Conservation (phyloP, 2,113 vertebrate species). For the Sphaerodactylus townsendi region DNA sequence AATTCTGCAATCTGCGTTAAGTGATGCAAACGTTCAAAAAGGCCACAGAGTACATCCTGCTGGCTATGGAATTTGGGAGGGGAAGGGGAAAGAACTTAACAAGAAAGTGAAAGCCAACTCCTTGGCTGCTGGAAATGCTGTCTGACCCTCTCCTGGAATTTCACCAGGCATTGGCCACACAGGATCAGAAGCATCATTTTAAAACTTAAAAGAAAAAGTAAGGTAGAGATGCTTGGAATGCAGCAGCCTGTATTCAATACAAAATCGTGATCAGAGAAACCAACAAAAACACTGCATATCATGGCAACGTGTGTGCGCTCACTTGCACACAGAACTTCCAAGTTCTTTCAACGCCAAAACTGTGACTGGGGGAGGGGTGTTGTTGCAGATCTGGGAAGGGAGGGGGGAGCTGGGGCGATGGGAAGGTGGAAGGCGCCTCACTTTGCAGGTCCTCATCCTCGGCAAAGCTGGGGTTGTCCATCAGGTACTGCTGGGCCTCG, state of each 20-base stretch:
- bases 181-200: not conserved
- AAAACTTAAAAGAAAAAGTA: not conserved
- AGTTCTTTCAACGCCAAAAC: not conserved
- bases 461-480: constrained; percentile 79
- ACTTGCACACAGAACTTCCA: not conserved
- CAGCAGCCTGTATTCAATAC: not conserved
- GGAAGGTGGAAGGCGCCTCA: constrained; percentile 44
- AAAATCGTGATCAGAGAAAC: not conserved
- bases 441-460: constrained; percentile 78
- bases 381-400: no score
- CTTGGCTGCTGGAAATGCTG: not conserved
- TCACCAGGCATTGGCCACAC: not conserved
- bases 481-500: constrained; percentile 77
- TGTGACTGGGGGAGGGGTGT: not conserved
- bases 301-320: not conserved
- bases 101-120: not conserved
- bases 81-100: not conserved
- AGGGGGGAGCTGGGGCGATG: not conserved
- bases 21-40: not conserved
- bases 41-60: not conserved
- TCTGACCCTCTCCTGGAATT: not conserved
- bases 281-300: not conserved
- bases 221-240: not conserved
- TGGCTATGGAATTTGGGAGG: not conserved
- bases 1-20: not conserved